Evolutionary conservation across 2,797 vertebrate species (phyloP).

Genomic region (Steatocranus sp.): DNA sequence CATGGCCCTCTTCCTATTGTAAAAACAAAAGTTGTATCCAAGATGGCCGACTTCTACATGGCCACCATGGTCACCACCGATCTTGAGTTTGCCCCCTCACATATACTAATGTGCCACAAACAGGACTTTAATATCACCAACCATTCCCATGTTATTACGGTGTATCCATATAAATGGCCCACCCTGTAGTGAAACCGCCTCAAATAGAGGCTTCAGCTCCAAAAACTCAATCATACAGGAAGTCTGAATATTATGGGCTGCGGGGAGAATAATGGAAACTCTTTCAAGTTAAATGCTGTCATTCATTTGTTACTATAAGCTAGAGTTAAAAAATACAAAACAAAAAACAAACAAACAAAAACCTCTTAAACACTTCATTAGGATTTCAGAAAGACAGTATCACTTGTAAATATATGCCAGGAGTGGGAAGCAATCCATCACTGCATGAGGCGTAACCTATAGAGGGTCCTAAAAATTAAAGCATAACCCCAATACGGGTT

Average conservation of each 20-base stretch:
- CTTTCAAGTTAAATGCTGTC: neutral
- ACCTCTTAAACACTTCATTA: neutral
- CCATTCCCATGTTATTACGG: too few relatives aligned
- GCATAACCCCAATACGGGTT: neutral
- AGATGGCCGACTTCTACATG: too few relatives aligned
- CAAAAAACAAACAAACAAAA: neutral
- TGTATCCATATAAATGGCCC: too few relatives aligned
- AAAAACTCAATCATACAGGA: neutral
- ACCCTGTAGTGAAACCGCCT: neutral
- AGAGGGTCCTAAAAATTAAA: neutral
- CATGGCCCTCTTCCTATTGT: too few relatives aligned
- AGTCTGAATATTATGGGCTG: neutral
- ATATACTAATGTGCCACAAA: too few relatives aligned
- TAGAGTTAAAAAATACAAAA: neutral
- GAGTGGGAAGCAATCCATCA: neutral
- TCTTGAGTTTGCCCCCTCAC: too few relatives aligned
- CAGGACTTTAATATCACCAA: too few relatives aligned
- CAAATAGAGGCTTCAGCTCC: neutral
- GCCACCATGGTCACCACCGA: too few relatives aligned
- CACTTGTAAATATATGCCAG: neutral
- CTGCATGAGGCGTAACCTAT: neutral
- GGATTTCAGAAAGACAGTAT: neutral
- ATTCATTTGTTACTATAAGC: neutral
- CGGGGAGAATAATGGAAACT: neutral
- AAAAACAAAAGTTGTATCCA: too few relatives aligned